Conservation (phyloP, 2,797 vertebrate species). For the Heterohyrax brucei region DNA sequence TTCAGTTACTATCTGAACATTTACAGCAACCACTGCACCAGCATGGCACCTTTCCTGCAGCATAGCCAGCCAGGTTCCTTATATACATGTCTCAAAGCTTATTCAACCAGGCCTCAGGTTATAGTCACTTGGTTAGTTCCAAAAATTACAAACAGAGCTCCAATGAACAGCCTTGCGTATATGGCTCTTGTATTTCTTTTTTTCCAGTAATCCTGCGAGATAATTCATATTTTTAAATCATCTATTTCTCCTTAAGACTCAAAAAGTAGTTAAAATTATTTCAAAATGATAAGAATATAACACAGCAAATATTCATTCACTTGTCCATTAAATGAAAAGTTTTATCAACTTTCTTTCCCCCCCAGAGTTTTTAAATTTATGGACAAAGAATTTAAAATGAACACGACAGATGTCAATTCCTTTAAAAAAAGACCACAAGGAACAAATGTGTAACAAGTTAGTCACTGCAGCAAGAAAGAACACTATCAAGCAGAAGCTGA, state of each 20-base stretch:
- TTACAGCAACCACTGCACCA: too few species aligned
- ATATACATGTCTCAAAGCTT: background rate
- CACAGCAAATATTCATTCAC: conserved; percentile 55
- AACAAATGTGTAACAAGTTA: too few species aligned
- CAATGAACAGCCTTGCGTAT: background rate
- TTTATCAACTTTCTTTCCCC: conserved; percentile 41
- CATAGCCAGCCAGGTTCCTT: background rate
- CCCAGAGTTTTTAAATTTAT: too few species aligned
- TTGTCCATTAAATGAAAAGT: conserved; percentile 59
- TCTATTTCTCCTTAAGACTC: conserved; percentile 39
- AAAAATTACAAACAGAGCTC: background rate
- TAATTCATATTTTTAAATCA: conserved; percentile 9
- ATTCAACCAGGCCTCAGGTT: background rate
- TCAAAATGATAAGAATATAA: conserved; percentile 57
- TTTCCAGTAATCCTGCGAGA: background rate
- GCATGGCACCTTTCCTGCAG: too few species aligned
- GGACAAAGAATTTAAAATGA: too few species aligned
- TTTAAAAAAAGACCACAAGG: too few species aligned
- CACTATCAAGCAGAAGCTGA: too few species aligned
- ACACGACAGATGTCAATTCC: too few species aligned
- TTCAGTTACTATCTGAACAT: too few species aligned
- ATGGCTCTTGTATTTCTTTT: background rate
- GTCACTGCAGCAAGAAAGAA: too few species aligned
- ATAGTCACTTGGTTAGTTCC: background rate
- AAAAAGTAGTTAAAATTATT: conserved; percentile 64